phyloP scores from a whole-genome alignment of 2,888 invertebrate genomes.

The Scelioninae gen. 2 region DNA sequence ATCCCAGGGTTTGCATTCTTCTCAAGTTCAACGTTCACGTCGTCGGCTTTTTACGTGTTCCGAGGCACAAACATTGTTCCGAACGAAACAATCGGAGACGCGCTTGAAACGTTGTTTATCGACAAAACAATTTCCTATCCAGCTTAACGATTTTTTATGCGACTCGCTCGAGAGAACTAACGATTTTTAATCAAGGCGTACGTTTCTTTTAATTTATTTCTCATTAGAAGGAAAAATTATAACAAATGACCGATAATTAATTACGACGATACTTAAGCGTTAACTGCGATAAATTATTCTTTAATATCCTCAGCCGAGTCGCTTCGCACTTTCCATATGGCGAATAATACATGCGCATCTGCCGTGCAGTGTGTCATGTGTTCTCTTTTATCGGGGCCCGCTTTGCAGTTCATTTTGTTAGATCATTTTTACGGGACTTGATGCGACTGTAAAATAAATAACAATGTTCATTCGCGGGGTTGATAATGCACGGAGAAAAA shows the following conservation, averaged over 20 bases:
- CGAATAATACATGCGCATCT: constrained; percentile 34
- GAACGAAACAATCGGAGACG: too few species aligned
- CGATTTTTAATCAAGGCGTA: neutral
- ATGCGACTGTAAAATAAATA: too few species aligned
- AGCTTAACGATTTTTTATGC: neutral
- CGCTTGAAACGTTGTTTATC: too few species aligned
- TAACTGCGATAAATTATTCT: constrained; percentile 49
- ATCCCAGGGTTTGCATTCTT: constrained; percentile 29
- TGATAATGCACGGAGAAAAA: too few species aligned
- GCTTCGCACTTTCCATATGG: constrained; percentile 51
- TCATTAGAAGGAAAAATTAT: constrained; percentile 11
- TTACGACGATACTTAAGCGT: constrained; percentile 35
- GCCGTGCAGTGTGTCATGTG: constrained; percentile 31
- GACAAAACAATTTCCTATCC: neutral
- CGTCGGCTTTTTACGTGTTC: constrained; percentile 11
- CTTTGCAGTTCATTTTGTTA: constrained; percentile 31
- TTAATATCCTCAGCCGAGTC: constrained; percentile 29
- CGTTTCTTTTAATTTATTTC: constrained; percentile 1
- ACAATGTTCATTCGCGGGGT: too few species aligned
- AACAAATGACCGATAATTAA: constrained; percentile 47
- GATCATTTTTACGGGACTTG: constrained; percentile 3
- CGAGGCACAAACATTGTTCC: neutral
- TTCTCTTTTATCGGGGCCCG: constrained; percentile 30
- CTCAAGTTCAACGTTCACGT: constrained; percentile 50
- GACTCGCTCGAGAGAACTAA: too few species aligned